phyloP scores from a whole-genome alignment of 2,797 vertebrate genomes.

The Manis pentadactyla region DNA sequence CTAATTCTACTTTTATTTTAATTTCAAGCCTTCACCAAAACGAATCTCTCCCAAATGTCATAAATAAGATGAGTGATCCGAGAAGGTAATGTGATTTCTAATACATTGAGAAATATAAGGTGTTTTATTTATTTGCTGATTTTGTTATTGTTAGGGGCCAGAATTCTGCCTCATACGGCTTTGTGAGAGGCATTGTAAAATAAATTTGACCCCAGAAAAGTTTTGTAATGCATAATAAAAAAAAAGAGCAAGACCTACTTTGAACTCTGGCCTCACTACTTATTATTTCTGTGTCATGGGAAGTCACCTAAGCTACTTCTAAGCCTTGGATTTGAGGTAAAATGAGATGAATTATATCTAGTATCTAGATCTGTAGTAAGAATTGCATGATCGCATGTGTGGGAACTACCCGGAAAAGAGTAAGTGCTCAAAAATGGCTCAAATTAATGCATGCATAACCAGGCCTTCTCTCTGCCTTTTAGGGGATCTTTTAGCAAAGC shows the following conservation, averaged over 20 bases:
- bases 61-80: background rate
- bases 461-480: background rate
- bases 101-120: background rate
- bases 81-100: background rate
- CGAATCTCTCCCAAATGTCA: background rate
- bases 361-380: background rate
- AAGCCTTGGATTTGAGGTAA: background rate
- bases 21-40: background rate
- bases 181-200: background rate
- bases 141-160: background rate
- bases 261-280: background rate
- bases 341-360: background rate
- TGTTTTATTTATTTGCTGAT: background rate
- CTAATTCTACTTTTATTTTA: slow-evolving; percentile 21
- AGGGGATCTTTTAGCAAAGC: background rate
- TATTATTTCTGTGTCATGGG: background rate
- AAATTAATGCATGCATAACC: background rate
- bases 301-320: background rate
- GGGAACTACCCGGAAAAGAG: background rate
- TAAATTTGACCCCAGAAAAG: background rate
- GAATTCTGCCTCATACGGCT: background rate
- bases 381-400: background rate
- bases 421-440: background rate
- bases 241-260: background rate
- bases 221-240: background rate